Evolutionary conservation across 2,113 vertebrate genomes (phyloP).

Genomic region (Cynopterus brachyotis): DNA sequence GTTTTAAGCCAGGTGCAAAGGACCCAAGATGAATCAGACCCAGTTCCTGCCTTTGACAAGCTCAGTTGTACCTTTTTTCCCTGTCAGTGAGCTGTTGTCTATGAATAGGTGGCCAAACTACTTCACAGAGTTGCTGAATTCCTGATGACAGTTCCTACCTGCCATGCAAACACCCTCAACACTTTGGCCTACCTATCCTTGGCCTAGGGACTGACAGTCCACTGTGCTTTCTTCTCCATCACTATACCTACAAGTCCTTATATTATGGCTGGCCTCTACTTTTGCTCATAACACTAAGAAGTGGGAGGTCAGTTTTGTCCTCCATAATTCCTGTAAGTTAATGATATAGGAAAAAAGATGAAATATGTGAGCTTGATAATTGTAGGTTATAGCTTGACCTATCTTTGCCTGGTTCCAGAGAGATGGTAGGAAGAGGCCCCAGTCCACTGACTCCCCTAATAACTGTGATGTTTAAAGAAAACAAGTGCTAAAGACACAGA

Average conservation of each 20-base stretch:
- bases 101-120: background rate
- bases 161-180: background rate
- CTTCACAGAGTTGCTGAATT: background rate
- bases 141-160: background rate
- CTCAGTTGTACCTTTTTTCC: background rate
- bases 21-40: background rate
- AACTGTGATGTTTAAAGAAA: conserved; percentile 10
- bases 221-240: background rate
- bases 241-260: background rate
- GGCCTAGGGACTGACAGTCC: background rate
- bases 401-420: background rate
- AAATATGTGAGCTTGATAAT: background rate
- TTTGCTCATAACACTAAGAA: background rate
- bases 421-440: background rate
- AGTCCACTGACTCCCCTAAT: background rate
- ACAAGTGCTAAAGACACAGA: background rate
- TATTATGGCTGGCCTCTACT: background rate
- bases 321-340: background rate
- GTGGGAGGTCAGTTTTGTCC: background rate
- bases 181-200: background rate
- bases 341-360: background rate
- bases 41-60: background rate
- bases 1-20: background rate
- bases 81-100: background rate
- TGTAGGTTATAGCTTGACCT: background rate